A percentile compares a stretch with the other conserved stretches of the same genome.
These are phyloP conservation scores for Heliornis fulica DNA, from an alignment of 2,113 vertebrate species.

Conservation along the genomic window DNA sequence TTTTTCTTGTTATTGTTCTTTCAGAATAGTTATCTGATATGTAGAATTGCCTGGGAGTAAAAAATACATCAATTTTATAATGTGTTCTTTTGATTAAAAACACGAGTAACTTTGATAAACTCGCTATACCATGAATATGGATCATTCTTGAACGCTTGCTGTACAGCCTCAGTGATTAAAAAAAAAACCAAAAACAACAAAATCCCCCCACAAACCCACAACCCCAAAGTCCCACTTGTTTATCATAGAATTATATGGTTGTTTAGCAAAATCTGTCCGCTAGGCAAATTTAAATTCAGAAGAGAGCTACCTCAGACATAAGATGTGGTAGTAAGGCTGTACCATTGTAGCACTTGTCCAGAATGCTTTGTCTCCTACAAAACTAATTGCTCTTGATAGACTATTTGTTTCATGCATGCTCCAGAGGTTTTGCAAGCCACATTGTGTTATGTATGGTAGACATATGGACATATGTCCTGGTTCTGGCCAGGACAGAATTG, in stretches of 20 bases:
- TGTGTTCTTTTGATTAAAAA: neutral
- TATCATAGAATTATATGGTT: neutral
- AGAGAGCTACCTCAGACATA: neutral
- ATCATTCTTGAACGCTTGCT: neutral
- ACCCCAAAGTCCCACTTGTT: neutral
- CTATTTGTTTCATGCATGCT: neutral
- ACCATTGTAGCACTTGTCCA: neutral
- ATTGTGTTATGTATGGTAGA: neutral
- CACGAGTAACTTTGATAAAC: neutral
- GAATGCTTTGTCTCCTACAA: neutral
- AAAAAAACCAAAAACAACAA: neutral
- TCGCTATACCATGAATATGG: neutral
- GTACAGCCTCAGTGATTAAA: neutral
- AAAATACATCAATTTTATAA: neutral
- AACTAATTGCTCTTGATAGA: neutral
- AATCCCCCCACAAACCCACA: neutral
- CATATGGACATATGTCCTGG: too few species aligned
- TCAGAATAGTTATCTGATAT: neutral
- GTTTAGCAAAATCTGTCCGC: neutral
- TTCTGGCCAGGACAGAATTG: too few species aligned
- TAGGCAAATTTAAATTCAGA: neutral
- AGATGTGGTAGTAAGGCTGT: neutral
- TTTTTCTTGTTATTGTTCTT: neutral
- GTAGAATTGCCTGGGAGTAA: neutral
- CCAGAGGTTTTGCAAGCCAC: neutral